Evolutionary conservation across 2,888 invertebrate species (phyloP).

Genomic region (Emmelina monodactyla): DNA sequence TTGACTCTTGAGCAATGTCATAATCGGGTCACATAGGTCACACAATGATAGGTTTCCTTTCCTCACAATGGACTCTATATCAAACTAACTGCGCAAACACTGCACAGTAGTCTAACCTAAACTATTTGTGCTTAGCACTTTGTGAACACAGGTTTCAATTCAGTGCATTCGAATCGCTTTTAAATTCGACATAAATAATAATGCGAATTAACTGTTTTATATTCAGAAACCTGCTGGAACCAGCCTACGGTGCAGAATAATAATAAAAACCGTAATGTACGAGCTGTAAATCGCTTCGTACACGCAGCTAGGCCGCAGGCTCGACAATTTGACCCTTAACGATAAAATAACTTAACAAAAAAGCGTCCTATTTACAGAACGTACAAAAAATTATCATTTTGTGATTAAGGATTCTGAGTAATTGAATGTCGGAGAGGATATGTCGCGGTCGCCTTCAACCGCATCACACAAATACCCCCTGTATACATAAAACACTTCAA

Average conservation of each 20-base stretch:
- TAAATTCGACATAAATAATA: too few relatives aligned
- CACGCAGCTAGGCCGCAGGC: slow-evolving; percentile 50
- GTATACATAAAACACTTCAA: too few relatives aligned
- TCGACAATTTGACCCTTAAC: slow-evolving; percentile 55
- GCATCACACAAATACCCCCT: too few relatives aligned
- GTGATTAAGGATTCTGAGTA: slow-evolving; percentile 55
- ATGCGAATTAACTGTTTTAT: too few relatives aligned
- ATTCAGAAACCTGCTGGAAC: slow-evolving; percentile 27
- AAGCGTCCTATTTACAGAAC: slow-evolving; percentile 41
- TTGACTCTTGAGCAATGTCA: slow-evolving; percentile 22
- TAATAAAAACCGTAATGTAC: slow-evolving; percentile 46
- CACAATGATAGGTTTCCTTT: slow-evolving; percentile 3
- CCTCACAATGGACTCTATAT: too few relatives aligned
- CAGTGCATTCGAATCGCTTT: too few relatives aligned
- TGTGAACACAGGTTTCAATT: too few relatives aligned
- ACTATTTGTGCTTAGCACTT: too few relatives aligned
- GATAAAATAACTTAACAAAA: slow-evolving; percentile 56
- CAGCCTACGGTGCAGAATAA: slow-evolving; percentile 35
- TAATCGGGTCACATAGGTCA: slow-evolving; percentile 30
- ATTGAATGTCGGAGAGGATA: slow-evolving; percentile 42
- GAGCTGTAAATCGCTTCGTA: slow-evolving; percentile 49
- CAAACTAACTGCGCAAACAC: too few relatives aligned
- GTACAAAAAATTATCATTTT: slow-evolving; percentile 53
- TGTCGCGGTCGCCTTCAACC: slow-evolving; percentile 26
- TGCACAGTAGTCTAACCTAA: too few relatives aligned